These are phyloP conservation scores for Caenorhabditis uteleia DNA, from an alignment of 2,888 invertebrate genomes.

Conservation along the genomic window DNA sequence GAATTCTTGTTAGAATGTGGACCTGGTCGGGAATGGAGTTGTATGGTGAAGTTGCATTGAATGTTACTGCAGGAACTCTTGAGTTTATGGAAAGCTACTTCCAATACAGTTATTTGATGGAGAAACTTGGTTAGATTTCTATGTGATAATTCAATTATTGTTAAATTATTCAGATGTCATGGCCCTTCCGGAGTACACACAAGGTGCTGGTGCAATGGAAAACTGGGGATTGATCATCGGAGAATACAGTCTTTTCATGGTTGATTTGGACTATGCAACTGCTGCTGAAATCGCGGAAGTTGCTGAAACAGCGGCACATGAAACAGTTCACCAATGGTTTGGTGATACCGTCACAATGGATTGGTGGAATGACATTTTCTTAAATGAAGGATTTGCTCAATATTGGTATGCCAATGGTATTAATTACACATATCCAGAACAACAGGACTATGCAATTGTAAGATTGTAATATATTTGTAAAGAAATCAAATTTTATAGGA, in stretches of 20 bases:
- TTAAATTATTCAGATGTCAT: conserved; percentile 29
- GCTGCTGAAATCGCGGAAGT: conserved; percentile 24
- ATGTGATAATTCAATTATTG: background rate
- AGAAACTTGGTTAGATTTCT: conserved; percentile 12
- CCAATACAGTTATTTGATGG: conserved; percentile 73
- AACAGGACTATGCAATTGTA: conserved; percentile 37
- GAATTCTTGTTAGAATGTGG: conserved; percentile 75
- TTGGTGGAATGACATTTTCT: conserved; percentile 55
- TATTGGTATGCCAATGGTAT: conserved; percentile 47
- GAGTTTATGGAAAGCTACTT: conserved; percentile 82
- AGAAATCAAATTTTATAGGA: conserved; percentile 10
- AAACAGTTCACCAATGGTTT: conserved; percentile 56
- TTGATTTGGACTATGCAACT: conserved; percentile 38
- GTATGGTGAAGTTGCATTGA: conserved; percentile 61
- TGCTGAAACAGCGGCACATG: conserved; percentile 45
- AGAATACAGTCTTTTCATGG: conserved; percentile 30
- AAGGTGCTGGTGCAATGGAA: conserved; percentile 45
- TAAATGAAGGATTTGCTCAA: conserved; percentile 59
- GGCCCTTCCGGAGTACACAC: conserved; percentile 40
- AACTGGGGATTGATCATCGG: conserved; percentile 53
- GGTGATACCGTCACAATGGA: conserved; percentile 54
- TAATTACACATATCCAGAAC: conserved; percentile 36
- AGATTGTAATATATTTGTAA: background rate
- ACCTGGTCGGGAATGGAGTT: conserved; percentile 78
- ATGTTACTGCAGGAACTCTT: conserved; percentile 46